Evolutionary conservation across 2,888 invertebrate species (phyloP), one percentile per base, ranked within the genome.

Genomic region (Clusia tigrina): DNA sequence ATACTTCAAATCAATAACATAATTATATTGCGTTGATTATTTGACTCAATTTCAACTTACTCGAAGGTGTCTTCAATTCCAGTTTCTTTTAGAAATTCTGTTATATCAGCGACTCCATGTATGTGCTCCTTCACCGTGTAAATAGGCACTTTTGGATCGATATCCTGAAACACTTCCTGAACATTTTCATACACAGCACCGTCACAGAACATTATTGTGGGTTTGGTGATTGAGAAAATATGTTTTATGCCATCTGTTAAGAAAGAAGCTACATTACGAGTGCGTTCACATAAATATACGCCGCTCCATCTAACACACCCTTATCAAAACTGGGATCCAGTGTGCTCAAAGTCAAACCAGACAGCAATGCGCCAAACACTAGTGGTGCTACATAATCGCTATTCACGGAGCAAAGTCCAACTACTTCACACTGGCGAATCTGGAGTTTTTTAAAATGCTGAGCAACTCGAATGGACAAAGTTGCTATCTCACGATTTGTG

Each of bases 191-290:
- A 73, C 23, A 64, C 57, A 1, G 59, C 60, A 15, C 65, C 68
- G 68, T 75, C 74, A 61, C 78, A 32, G 12, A 32, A 32, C 63
- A 78, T 71, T 2, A 77, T 2, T 60, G 71, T 74, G 2, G 78
- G 78, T 54, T 64, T 72, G 2, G 74, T 72, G 24, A 70, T 67
- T 0, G 62, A 53, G 42, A 69, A 74, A 3, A 70, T 64, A 53
- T 77, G 74, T 10, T 54, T 62, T 2, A 77, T 69, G n/a, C 73
- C 77, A 58, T 64, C 72, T 76, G 23, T 61, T 32, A 32, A 32
- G 12, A 32, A 32, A 32, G 12, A 32, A 12, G 32, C 12, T 6
- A 32, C 32, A 32, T 32, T 32, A 9, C 32, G 32, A 32, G 6
- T 32, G 32, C 6, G 12, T 32, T 32, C 32, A 32, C 32, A 32